Conservation (phyloP, 2,888 invertebrate genomes). For the Pelosia muscerda region DNA sequence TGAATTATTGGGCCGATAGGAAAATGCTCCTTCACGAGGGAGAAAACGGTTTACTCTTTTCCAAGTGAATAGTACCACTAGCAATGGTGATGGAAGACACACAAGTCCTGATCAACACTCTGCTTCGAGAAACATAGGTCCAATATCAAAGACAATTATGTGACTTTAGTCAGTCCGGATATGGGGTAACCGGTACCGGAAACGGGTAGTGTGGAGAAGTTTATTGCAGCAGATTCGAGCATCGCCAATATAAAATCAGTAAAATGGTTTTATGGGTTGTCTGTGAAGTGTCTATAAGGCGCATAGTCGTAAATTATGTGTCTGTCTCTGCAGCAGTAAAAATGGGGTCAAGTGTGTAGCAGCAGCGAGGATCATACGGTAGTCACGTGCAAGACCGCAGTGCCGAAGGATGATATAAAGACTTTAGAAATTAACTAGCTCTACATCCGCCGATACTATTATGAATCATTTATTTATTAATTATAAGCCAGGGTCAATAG, state of each 20-base stretch:
- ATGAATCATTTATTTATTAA: background rate
- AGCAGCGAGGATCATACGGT: conserved; percentile 1
- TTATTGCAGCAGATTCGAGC: too few species aligned
- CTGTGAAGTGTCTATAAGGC: background rate
- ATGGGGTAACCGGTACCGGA: too few species aligned
- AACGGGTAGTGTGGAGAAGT: too few species aligned
- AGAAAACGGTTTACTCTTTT: background rate
- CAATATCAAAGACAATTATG: background rate
- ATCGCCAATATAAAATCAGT: background rate
- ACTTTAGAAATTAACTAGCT: background rate
- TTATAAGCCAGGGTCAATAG: background rate
- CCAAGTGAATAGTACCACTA: background rate
- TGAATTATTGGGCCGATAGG: background rate
- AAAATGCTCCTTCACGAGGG: background rate
- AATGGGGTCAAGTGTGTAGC: background rate
- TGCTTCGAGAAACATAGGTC: too few species aligned
- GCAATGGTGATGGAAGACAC: background rate
- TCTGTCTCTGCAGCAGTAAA: background rate
- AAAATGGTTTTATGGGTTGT: background rate
- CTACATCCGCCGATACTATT: background rate
- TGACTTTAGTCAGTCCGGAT: background rate
- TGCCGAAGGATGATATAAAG: background rate
- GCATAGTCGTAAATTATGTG: background rate
- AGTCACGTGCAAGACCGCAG: conserved; percentile 2
- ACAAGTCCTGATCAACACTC: too few species aligned